These are phyloP conservation scores for Xiphorhynchus erythropygius DNA, from an alignment of 2,797 vertebrate genomes.

Conservation along the genomic window DNA sequence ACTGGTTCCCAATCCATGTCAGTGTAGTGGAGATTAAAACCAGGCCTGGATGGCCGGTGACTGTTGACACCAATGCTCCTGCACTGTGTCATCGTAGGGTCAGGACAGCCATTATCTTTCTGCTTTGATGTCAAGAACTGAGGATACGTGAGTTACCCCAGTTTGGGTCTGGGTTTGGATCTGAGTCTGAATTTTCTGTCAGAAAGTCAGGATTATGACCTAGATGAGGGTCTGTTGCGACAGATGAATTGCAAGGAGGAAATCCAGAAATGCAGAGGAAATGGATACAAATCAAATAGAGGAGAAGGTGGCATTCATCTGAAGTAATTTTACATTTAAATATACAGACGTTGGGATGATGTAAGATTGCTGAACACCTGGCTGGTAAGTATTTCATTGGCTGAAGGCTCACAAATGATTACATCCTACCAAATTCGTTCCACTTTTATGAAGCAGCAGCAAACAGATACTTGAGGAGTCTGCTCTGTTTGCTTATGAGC, in stretches of 20 bases:
- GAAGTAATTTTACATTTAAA: background rate
- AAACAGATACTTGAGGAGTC: background rate
- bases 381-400: background rate
- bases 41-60: background rate
- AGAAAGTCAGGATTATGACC: background rate
- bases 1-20: background rate
- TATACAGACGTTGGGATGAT: background rate
- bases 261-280: background rate
- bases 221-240: background rate
- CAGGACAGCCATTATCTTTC: conserved; percentile 15
- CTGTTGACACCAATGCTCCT: background rate
- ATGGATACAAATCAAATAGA: background rate
- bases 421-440: background rate
- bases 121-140: conserved; percentile 29
- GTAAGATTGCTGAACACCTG: background rate
- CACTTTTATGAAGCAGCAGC: background rate
- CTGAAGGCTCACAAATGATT: background rate
- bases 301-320: background rate
- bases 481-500: background rate
- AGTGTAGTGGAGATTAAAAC: background rate
- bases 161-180: background rate
- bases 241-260: background rate
- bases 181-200: background rate
- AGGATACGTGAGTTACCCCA: background rate
- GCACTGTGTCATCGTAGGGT: background rate